A percentile compares a stretch with the other conserved stretches of the same genome.
These are phyloP conservation scores for Dione juno DNA, from an alignment of 2,888 invertebrate species.

Conservation along the genomic window DNA sequence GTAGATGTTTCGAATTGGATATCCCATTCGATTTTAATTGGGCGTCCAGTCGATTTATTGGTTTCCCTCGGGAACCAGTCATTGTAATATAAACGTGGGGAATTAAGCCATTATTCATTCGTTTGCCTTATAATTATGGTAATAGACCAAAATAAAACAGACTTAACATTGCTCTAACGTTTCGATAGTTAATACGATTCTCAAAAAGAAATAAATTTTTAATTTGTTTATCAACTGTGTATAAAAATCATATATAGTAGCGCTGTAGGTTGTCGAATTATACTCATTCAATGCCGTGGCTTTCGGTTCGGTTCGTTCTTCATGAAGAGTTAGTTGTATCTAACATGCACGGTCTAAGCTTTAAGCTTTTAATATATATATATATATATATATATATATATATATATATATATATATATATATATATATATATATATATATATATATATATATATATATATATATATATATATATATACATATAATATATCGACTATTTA, in stretches of 20 bases:
- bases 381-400: no score
- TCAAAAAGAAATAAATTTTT: constrained; percentile 11
- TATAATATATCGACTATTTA: constrained; percentile 4
- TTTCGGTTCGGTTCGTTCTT: not conserved
- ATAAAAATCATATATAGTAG: not conserved
- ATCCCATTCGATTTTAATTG: constrained; percentile 71
- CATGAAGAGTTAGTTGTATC: no score
- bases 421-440: no score
- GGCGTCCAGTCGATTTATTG: constrained; percentile 68
- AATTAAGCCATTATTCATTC: constrained; percentile 40
- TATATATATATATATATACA: no score
- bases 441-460: no score
- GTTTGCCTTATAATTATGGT: constrained; percentile 36
- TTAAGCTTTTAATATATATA: no score
- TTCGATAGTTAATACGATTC: constrained; percentile 10
- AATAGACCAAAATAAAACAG: constrained; percentile 33
- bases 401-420: no score
- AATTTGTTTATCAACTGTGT: not conserved
- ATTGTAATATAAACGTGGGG: constrained; percentile 39
- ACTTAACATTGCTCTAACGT: not conserved
- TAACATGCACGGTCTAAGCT: no score
- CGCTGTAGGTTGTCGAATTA: not conserved
- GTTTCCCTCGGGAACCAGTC: constrained; percentile 58
- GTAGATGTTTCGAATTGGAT: constrained; percentile 29
- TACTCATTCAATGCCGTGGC: not conserved